Percentiles rank a stretch among this genome's conserved stretches.
phyloP scores from a whole-genome alignment of 2,797 vertebrate genomes.

The Hypotaenidia philippensis region DNA sequence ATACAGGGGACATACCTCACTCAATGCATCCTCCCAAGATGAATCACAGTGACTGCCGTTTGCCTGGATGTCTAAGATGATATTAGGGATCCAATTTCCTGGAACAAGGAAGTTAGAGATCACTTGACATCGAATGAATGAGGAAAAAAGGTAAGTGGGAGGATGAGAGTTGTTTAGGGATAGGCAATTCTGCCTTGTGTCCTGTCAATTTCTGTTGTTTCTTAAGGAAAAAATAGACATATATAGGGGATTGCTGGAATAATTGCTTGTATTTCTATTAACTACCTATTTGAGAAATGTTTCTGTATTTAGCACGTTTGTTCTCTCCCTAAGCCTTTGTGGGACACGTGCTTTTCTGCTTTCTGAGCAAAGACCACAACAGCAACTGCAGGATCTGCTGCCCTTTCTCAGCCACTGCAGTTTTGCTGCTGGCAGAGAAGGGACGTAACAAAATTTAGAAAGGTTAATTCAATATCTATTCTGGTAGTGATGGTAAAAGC shows the following conservation, averaged over 20 bases:
- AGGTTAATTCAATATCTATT: not conserved
- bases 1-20: conserved; percentile 84
- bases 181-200: not conserved
- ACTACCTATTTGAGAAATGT: not conserved
- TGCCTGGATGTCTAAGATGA: conserved; percentile 88
- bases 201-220: not conserved
- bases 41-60: conserved; percentile 87
- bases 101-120: conserved; percentile 33
- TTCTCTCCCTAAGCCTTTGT: no score
- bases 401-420: not conserved
- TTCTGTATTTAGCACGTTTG: not conserved
- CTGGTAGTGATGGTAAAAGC: not conserved
- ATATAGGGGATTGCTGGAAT: not conserved
- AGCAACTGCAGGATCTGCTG: not conserved
- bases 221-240: not conserved
- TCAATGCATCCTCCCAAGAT: conserved; percentile 85
- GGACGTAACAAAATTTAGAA: not conserved
- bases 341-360: no score
- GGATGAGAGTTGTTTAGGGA: not conserved
- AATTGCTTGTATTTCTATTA: not conserved
- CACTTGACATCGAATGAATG: not conserved
- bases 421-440: not conserved
- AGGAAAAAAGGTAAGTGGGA: not conserved
- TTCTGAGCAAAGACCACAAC: not conserved
- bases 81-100: conserved; percentile 78